phyloP scores from a whole-genome alignment of 2,797 vertebrate species.

The Rhabdophis nuchalis region DNA sequence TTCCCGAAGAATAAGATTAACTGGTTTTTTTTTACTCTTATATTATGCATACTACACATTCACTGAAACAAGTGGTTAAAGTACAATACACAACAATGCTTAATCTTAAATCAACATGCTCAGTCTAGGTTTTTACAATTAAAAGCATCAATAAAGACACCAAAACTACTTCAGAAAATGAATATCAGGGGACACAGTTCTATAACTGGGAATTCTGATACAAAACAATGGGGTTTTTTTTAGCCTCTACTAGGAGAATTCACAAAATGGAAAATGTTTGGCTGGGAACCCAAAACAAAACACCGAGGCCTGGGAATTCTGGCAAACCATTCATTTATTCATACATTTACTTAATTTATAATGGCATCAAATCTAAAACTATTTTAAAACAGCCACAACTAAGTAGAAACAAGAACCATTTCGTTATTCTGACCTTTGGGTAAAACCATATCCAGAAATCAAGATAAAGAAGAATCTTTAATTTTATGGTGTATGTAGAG shows the following conservation, averaged over 20 bases:
- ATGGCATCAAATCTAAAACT: not conserved
- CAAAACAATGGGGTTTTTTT: not conserved
- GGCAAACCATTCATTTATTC: not conserved
- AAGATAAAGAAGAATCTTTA: not conserved
- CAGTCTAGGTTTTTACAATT: not conserved
- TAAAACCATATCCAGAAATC: not conserved
- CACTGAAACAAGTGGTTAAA: not conserved
- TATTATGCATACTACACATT: not conserved
- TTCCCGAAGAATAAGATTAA: not conserved
- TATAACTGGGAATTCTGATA: not conserved
- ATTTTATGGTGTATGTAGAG: not conserved
- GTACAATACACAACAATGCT: not conserved
- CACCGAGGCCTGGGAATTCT: not conserved
- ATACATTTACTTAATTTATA: not conserved
- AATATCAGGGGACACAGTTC: not conserved
- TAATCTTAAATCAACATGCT: no score
- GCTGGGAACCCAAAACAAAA: not conserved
- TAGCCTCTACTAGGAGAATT: not conserved
- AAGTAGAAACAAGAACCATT: not conserved
- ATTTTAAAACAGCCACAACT: not conserved
- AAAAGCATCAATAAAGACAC: not conserved
- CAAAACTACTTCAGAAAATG: not conserved
- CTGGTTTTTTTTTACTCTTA: not conserved
- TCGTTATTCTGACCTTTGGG: not conserved
- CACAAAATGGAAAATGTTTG: not conserved